These are phyloP conservation scores for Frieseomelitta varia DNA, from an alignment of 1,140 invertebrate species.

Conservation along the genomic window DNA sequence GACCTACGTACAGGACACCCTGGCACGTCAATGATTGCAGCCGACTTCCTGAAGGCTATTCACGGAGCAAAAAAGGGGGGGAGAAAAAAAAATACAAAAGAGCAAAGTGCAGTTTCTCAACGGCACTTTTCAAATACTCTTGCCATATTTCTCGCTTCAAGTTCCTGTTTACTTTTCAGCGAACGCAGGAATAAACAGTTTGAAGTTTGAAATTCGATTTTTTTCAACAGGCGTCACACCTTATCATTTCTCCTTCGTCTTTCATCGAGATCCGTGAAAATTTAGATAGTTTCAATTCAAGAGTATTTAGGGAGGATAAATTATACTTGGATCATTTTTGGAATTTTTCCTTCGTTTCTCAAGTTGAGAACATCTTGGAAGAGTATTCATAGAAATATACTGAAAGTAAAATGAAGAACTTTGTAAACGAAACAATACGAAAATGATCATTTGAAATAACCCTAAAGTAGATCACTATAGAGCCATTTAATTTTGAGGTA, in stretches of 20 bases:
- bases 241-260: background rate
- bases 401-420: no score
- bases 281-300: background rate
- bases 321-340: background rate
- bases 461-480: no score
- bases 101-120: conserved; percentile 13
- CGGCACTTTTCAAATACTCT: background rate
- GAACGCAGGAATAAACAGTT: background rate
- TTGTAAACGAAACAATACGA: no score
- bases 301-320: background rate
- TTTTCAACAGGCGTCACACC: background rate
- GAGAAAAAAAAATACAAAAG: conserved; percentile 7
- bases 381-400: no score
- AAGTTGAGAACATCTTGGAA: no score
- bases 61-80: conserved; percentile 4
- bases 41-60: conserved; percentile 44
- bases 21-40: conserved; percentile 57
- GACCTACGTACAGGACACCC: conserved; percentile 60
- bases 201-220: background rate
- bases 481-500: no score
- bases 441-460: no score
- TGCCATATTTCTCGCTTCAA: background rate
- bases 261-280: background rate
- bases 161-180: background rate
- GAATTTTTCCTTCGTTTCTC: no score